A percentile compares a stretch with the other conserved stretches of the same genome.
Evolutionary conservation across 2,888 invertebrate species (phyloP).

Genomic region (Chouioia cunea): DNA sequence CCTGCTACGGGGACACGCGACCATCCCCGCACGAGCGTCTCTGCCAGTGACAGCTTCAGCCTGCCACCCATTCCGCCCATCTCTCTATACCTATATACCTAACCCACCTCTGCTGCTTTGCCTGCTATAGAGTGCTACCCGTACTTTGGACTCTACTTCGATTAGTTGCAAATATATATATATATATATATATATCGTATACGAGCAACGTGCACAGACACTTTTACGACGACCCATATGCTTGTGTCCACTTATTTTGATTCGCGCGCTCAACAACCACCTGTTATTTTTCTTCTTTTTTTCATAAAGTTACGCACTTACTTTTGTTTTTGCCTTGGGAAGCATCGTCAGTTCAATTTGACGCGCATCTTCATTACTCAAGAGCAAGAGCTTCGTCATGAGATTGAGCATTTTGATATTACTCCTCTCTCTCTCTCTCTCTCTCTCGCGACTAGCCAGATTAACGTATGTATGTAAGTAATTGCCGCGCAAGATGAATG

Average conservation of each 20-base stretch:
- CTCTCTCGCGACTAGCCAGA: conserved; percentile 37
- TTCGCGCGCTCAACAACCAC: too few relatives aligned
- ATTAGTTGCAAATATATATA: too few relatives aligned
- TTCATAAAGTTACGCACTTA: too few relatives aligned
- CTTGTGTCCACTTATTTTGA: too few relatives aligned
- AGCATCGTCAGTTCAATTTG: too few relatives aligned
- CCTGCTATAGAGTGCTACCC: neutral
- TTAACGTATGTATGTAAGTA: conserved; percentile 50
- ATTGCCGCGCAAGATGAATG: conserved; percentile 67
- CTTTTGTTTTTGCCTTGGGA: too few relatives aligned
- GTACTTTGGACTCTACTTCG: too few relatives aligned
- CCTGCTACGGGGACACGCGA: conserved; percentile 55
- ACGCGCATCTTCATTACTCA: conserved; percentile 20
- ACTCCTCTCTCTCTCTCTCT: conserved; percentile 41
- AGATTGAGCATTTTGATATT: conserved; percentile 4
- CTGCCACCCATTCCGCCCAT: conserved; percentile 52
- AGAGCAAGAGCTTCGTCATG: neutral
- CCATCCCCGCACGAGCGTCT: conserved; percentile 65
- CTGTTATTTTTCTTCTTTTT: too few relatives aligned
- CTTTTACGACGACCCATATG: too few relatives aligned
- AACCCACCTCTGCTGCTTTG: neutral
- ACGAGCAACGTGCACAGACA: too few relatives aligned
- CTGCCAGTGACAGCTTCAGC: conserved; percentile 67
- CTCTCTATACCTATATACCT: conserved; percentile 47
- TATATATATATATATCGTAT: too few relatives aligned